These are phyloP conservation scores for Labeo rohita DNA, from an alignment of 2,113 vertebrate genomes.

Conservation along the genomic window DNA sequence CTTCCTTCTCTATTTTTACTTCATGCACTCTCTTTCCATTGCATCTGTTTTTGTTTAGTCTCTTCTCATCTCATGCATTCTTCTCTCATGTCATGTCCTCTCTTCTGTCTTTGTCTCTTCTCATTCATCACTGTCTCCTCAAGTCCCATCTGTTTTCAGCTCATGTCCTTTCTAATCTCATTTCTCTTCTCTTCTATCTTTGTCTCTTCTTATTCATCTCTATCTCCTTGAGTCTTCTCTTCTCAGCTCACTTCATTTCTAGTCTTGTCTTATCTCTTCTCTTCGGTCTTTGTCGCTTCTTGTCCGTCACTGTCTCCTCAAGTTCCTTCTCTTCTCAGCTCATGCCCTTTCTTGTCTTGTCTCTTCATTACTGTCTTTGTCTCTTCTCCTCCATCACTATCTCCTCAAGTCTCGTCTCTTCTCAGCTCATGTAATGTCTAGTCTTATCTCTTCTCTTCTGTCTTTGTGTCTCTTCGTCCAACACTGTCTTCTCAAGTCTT, in stretches of 20 bases:
- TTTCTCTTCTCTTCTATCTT: no score
- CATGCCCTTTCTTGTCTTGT: neutral
- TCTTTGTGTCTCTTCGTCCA: neutral
- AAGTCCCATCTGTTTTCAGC: no score
- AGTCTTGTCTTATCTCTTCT: neutral
- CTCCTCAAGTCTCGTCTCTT: neutral
- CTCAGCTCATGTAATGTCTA: neutral
- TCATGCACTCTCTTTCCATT: neutral
- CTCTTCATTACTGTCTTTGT: neutral
- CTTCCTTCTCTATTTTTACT: neutral
- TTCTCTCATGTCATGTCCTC: no score
- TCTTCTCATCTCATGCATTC: no score
- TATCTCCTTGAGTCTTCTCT: neutral
- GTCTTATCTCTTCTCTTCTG: neutral
- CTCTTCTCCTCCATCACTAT: neutral
- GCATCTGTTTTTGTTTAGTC: no score
- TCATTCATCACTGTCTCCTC: neutral
- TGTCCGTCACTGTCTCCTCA: neutral
- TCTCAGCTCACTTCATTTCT: neutral
- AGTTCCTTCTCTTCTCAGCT: neutral
- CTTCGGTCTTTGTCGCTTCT: neutral
- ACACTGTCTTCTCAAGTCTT: neutral
- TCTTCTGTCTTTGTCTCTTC: neutral
- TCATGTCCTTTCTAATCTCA: fast-evolving
- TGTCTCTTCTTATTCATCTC: neutral